phyloP scores from a whole-genome alignment of 2,888 invertebrate genomes.

The Lasiommata megera region DNA sequence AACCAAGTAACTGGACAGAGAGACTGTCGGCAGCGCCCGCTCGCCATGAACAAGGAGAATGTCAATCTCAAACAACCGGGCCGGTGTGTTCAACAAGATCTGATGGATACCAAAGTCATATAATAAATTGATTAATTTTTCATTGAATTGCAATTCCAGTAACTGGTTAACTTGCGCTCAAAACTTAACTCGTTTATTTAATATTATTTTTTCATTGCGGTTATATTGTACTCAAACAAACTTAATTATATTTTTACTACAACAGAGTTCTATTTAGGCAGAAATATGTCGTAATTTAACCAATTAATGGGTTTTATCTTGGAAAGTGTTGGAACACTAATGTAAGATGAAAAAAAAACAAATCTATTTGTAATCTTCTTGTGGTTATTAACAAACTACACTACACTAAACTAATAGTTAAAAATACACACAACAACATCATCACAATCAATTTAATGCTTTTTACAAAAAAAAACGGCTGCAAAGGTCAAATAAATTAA shows the following conservation, averaged over 20 bases:
- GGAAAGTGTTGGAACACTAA: background rate
- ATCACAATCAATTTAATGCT: background rate
- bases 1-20: conserved; percentile 4
- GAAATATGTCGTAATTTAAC: background rate
- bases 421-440: background rate
- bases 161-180: background rate
- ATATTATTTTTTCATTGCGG: too few relatives aligned
- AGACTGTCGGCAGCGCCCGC: background rate
- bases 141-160: background rate
- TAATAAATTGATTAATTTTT: conserved; percentile 8
- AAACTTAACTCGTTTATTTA: too few relatives aligned
- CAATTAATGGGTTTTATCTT: background rate
- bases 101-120: background rate
- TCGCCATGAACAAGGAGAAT: background rate
- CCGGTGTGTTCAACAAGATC: background rate
- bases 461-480: background rate
- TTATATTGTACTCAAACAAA: too few relatives aligned
- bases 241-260: too few relatives aligned
- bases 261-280: too few relatives aligned
- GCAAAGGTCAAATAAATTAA: background rate
- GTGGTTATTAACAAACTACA: background rate
- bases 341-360: background rate
- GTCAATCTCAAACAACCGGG: background rate
- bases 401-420: background rate
- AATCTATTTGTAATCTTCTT: background rate